These are phyloP conservation scores for Bothrops jararaca DNA, from an alignment of 2,113 vertebrate species.

Conservation along the genomic window DNA sequence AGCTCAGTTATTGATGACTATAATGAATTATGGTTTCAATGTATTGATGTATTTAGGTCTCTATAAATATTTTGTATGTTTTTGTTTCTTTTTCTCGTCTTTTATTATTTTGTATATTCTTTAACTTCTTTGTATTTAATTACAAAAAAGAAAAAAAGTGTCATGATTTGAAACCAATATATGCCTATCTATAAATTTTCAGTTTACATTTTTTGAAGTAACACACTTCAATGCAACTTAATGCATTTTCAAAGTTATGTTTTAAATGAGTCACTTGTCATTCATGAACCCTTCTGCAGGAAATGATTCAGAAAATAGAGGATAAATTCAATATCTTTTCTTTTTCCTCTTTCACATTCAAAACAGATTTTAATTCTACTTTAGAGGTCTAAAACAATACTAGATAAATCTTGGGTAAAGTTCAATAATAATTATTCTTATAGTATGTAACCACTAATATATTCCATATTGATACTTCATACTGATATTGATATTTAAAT, in stretches of 20 bases:
- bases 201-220: conserved; percentile 63
- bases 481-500: neutral
- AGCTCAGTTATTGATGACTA: neutral
- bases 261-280: conserved; percentile 51
- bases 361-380: neutral
- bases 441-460: neutral
- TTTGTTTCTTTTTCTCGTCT: too few relatives aligned
- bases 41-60: neutral
- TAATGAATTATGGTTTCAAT: neutral
- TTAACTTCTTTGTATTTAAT: too few relatives aligned
- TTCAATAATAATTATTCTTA: neutral
- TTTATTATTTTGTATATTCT: too few relatives aligned
- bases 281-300: conserved; percentile 38
- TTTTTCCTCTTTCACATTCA: conserved; percentile 5
- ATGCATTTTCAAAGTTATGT: conserved; percentile 51
- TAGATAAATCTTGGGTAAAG: neutral
- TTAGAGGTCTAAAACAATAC: neutral
- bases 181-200: conserved; percentile 49
- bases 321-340: conserved; percentile 14
- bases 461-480: neutral
- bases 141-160: too few relatives aligned
- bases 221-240: conserved; percentile 45
- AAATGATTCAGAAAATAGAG: conserved; percentile 47
- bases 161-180: too few relatives aligned
- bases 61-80: too few relatives aligned